Base-by-base conservation (phyloP, 2,797 vertebrate species). In the Kryptolebias ocellatus region DNA sequence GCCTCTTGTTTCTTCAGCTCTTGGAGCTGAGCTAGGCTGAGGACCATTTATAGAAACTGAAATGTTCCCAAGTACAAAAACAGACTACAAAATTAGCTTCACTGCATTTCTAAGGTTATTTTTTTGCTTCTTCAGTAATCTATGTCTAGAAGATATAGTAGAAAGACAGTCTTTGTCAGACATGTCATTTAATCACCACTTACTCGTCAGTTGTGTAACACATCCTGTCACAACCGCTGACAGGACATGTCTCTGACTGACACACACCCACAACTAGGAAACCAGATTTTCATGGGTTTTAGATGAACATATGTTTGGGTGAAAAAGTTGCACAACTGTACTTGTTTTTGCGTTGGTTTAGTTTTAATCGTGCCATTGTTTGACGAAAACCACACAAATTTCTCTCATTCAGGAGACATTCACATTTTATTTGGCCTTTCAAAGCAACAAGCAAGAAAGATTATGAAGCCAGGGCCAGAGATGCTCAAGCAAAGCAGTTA, bases 381-480 rank as follows among this genome's bases (percentile, higher is more conserved):
- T 65, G 46, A 67, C 44, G 78, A 12, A 62, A 73, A 71, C 16
- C 89, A 86, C 84, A 86, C 90, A 84, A 74, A 28, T 47, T n/a
- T 76, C 27, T 29, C 39, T 50, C 44, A 53, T 53, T 34, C 63
- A 52, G 49, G n/a, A 58, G 67, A 18, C 4, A 63, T 28, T 65
- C 51, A 67, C 28, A 54, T 61, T 55, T 20, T 52, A 17, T 53
- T 68, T 56, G 70, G 28, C 31, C 52, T 58, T 67, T 70, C 20
- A 81, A 72, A 85, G 72, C 83, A 85, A 65, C 65, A 87, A 88
- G 75, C 80, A 79, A 87, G 75, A 72, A 76, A 78, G 68, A 83
- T 71, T 53, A 16, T 58, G 52, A 88, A 86, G 81, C 68, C 72
- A 87, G 76, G 20, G 72, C 74, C 63, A 67, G 67, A 73, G 64